Evolutionary conservation across 2,888 invertebrate species (phyloP).

Genomic region (Agrilus mali): DNA sequence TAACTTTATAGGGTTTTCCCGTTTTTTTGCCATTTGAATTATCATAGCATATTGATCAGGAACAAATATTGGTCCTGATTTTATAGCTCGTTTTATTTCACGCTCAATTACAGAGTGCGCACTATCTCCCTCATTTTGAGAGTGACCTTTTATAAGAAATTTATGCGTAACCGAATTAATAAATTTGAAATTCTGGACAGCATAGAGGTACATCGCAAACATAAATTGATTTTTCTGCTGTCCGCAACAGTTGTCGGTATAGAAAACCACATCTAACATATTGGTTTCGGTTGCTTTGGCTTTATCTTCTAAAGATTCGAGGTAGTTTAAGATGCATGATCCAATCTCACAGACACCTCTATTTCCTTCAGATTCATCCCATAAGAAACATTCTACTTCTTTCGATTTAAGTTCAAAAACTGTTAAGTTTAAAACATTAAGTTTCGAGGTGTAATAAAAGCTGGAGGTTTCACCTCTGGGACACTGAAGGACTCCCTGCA

Average conservation of each 20-base stretch:
- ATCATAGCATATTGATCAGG: background rate
- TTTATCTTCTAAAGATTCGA: conserved; percentile 11
- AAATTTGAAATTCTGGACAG: background rate
- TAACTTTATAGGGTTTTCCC: background rate
- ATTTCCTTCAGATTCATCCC: conserved; percentile 23
- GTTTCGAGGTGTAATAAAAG: conserved; percentile 22
- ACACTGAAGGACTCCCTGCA: conserved; percentile 18
- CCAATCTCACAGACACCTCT: conserved; percentile 24
- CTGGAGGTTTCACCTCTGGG: conserved; percentile 20
- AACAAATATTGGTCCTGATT: background rate
- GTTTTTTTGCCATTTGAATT: background rate
- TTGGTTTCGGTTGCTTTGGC: background rate
- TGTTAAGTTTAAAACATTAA: conserved; percentile 21
- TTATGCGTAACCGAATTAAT: background rate
- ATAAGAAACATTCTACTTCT: conserved; percentile 20
- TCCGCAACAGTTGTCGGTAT: conserved; percentile 20
- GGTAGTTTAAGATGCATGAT: conserved; percentile 22
- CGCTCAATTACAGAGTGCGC: background rate
- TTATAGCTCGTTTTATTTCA: background rate
- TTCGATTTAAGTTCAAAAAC: conserved; percentile 18
- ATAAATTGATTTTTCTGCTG: conserved; percentile 11
- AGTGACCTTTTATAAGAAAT: background rate
- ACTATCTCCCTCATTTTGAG: background rate
- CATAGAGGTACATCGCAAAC: conserved; percentile 6
- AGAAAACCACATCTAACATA: conserved; percentile 16